Percentiles rank a stretch among this genome's conserved stretches.
phyloP scores from a whole-genome alignment of 2,888 invertebrate species.

The Nemoura dubitans region DNA sequence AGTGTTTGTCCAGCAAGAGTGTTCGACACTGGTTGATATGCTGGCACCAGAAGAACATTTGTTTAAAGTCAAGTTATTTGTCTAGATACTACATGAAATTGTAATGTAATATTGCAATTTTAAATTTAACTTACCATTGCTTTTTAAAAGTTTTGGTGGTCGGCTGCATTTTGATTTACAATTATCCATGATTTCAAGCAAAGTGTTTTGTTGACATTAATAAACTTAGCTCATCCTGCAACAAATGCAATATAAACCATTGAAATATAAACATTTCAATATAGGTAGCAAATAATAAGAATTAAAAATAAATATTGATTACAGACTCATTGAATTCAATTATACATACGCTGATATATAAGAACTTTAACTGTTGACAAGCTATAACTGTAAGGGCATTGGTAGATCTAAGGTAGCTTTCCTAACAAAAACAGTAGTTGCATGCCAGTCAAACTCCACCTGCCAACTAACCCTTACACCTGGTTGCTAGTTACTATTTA shows the following conservation, averaged over 20 bases:
- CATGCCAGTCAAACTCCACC: neutral
- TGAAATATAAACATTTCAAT: too few relatives aligned
- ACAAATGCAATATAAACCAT: too few relatives aligned
- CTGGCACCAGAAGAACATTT: neutral
- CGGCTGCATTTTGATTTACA: neutral
- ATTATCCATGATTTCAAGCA: neutral
- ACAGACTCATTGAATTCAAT: too few relatives aligned
- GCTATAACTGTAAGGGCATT: too few relatives aligned
- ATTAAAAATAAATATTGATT: too few relatives aligned
- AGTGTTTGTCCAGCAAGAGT: neutral
- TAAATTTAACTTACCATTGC: neutral
- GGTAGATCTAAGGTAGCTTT: too few relatives aligned
- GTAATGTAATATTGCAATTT: neutral
- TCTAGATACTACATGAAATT: neutral
- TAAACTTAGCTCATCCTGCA: too few relatives aligned
- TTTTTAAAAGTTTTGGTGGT: neutral
- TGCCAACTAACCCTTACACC: slow-evolving; percentile 3
- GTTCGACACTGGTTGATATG: neutral
- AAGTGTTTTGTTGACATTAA: neutral
- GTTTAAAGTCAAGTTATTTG: neutral
- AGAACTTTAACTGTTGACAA: too few relatives aligned
- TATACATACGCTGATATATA: too few relatives aligned
- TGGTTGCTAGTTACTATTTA: neutral
- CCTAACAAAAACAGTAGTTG: neutral
- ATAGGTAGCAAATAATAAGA: neutral